A percentile compares a stretch with the other conserved stretches of the same genome.
Evolutionary conservation across 2,888 invertebrate genomes (phyloP).

Genomic region (Syrphus vitripennis): DNA sequence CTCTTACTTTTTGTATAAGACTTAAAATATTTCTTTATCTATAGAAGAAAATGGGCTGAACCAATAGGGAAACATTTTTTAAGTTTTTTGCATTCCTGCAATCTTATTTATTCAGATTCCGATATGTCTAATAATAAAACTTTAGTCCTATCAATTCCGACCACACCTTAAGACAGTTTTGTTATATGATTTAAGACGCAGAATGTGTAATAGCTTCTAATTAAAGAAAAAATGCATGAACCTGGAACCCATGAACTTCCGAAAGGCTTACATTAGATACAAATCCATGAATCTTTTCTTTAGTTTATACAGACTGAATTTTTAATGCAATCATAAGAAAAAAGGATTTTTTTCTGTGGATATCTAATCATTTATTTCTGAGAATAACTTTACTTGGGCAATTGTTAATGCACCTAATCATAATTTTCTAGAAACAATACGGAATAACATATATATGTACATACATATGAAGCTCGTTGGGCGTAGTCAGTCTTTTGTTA

Average conservation of each 20-base stretch:
- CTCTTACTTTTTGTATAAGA: too few relatives aligned
- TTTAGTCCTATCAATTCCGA: background rate
- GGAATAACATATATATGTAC: background rate
- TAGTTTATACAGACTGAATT: too few relatives aligned
- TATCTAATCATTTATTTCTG: background rate
- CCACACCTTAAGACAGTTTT: background rate
- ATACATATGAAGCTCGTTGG: background rate
- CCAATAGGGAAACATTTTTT: too few relatives aligned
- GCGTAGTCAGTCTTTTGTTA: background rate
- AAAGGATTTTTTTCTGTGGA: background rate
- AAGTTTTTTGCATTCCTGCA: background rate
- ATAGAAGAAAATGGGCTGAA: too few relatives aligned
- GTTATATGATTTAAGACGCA: background rate
- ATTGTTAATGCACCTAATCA: too few relatives aligned
- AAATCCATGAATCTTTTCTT: too few relatives aligned
- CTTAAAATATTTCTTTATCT: too few relatives aligned
- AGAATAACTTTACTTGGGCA: background rate
- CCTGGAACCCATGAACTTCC: too few relatives aligned
- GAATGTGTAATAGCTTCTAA: background rate
- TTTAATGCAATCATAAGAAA: background rate
- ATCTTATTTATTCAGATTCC: background rate
- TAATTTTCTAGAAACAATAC: background rate
- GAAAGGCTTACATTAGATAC: too few relatives aligned
- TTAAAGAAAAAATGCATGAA: background rate
- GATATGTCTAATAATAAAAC: background rate